Conservation (phyloP, 2,888 invertebrate species). For the Harpagoxenus sublaevis region DNA sequence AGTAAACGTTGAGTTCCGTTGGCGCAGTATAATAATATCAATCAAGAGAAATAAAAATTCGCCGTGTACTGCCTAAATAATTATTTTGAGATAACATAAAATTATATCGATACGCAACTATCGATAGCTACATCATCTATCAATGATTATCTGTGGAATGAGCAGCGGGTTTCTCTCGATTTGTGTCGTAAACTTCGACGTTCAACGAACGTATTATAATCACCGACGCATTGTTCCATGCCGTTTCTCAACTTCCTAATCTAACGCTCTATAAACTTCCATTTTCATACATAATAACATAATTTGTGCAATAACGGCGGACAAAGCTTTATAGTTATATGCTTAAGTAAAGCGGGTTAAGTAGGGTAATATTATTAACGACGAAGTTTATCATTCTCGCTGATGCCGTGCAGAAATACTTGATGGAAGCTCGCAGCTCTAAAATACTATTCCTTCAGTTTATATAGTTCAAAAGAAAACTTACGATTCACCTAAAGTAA, state of each 20-base stretch:
- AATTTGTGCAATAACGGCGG: constrained; percentile 72
- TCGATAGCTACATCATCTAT: not conserved
- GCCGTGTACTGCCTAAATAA: not conserved
- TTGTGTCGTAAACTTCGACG: constrained; percentile 9
- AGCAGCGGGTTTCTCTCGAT: not conserved
- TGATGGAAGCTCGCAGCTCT: constrained; percentile 23
- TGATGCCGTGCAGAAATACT: constrained; percentile 43
- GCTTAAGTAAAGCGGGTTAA: constrained; percentile 68
- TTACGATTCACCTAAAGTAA: constrained; percentile 23
- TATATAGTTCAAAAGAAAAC: constrained; percentile 44
- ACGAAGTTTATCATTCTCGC: constrained; percentile 67
- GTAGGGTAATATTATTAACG: constrained; percentile 65
- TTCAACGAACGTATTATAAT: constrained; percentile 56
- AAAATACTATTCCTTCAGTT: not conserved
- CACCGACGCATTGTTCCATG: constrained; percentile 52
- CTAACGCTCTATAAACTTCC: constrained; percentile 48
- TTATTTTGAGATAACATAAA: constrained; percentile 15
- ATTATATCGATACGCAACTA: not conserved
- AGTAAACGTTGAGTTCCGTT: not conserved
- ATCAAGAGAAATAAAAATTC: not conserved
- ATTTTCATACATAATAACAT: constrained; percentile 72
- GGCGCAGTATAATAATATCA: not conserved
- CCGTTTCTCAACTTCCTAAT: constrained; percentile 22
- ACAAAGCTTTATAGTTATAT: constrained; percentile 71
- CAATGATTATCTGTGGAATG: not conserved